Evolutionary conservation across 1,140 invertebrate genomes (phyloP), one percentile per base, ranked within the genome.

Genomic region (Aphidius gifuensis): DNA sequence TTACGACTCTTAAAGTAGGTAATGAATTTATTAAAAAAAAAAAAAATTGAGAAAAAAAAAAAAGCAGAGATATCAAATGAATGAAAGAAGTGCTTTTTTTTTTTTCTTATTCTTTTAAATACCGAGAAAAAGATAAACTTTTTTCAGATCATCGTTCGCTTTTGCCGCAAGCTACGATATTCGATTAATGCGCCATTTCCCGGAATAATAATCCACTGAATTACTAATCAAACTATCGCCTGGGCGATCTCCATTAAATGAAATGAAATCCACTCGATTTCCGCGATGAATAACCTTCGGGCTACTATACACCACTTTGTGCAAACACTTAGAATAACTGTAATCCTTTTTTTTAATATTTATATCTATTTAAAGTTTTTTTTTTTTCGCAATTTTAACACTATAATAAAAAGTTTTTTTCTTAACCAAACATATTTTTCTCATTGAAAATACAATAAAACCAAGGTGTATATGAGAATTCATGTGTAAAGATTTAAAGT

Each of bases 161-260:
- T 47, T 6, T 43, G 23, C 48, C 46, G 56, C 51, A 62, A 64
- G 64, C 53, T 61, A 60, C 68, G 68, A 71, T 71, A 71, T 72
- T 72, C 69, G 72, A 72, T 72, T 72, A 72, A 69, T 65, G 63
- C 49, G 48, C 32, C 42, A 61, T 62, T 66, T 70, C 65, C 61
- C 66, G 68, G 64, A 71, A 70, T 61, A 69, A 69, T 72, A 72
- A 69, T 65, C 64, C 62, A 69, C 69, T 68, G 64, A 68, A 72
- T 72, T 68, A 69, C 61, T 68, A 67, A 71, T 69, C 68, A 59
- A 58, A 60, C 67, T 66, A 65, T 65, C 67, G 64, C 47, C 40
- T 53, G 38, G 62, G 9, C 48, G 61, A 68, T 65, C 60, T 62
- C 64, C 60, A 61, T 65, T 65, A 65, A 65, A 65, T 60, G 64